Evolutionary conservation across 2,888 invertebrate genomes (phyloP).

Genomic region (Cetonia aurata): DNA sequence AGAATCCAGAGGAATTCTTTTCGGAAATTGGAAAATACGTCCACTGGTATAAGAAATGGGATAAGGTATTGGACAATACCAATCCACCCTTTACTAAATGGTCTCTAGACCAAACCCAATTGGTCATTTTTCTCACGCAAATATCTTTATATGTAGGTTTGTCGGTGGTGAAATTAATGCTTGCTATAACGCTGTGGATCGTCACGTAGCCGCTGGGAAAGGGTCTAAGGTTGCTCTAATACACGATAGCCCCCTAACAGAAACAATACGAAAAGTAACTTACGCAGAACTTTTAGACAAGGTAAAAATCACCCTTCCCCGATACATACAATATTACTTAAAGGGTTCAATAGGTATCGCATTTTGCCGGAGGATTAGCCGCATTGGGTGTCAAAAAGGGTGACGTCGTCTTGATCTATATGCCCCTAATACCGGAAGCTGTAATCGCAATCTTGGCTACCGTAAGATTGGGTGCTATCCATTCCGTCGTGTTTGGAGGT

Average conservation of each 20-base stretch:
- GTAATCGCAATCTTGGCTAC: constrained; percentile 91
- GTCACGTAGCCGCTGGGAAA: constrained; percentile 85
- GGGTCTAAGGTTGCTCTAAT: constrained; percentile 87
- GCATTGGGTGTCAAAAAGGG: constrained; percentile 84
- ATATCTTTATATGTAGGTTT: constrained; percentile 75
- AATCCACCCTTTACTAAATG: constrained; percentile 91
- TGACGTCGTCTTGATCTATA: constrained; percentile 91
- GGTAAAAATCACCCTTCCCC: constrained; percentile 66
- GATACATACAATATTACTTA: constrained; percentile 32
- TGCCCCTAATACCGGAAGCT: constrained; percentile 94
- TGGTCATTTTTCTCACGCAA: background rate
- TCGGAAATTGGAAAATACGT: constrained; percentile 79
- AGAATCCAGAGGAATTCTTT: constrained; percentile 89
- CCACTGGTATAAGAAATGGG: constrained; percentile 89
- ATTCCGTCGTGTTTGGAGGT: constrained; percentile 96
- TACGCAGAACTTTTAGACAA: constrained; percentile 85
- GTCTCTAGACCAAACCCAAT: constrained; percentile 67
- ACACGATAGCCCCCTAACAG: constrained; percentile 91
- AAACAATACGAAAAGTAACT: constrained; percentile 80
- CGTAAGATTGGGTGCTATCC: constrained; percentile 89
- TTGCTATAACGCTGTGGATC: constrained; percentile 92
- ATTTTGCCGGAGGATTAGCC: constrained; percentile 83
- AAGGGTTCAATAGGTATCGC: constrained; percentile 71
- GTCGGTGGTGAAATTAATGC: constrained; percentile 92
- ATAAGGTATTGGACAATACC: constrained; percentile 84